Evolutionary conservation across 2,888 invertebrate genomes (phyloP), one percentile per base, ranked within the genome.

Genomic region (Corythucha ciliata): DNA sequence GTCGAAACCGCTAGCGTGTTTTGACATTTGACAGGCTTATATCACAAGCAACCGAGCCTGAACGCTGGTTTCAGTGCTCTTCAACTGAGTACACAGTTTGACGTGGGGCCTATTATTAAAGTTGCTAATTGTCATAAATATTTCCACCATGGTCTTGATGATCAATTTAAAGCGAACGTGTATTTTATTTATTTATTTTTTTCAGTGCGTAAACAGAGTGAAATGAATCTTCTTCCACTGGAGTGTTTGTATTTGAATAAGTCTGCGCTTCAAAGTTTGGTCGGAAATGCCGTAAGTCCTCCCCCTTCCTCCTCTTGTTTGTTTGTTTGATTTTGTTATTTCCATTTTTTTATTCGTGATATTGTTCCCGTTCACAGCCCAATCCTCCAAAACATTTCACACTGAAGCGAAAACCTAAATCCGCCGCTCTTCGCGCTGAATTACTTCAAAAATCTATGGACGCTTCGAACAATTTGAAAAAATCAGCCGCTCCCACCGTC

Each of bases 211-310:
- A 88, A 88, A 67, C 88, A 88, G 67, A 80, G 83, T 52, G 91
- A 91, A 61, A 60, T 68, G 34, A 83, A 83, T 59, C 82, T 94
- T 77, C 70, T 94, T 63, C 96, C 96, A 3, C 74, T 94, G 66
- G 96, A 97, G 72, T 94, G 94, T 72, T 86, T 91, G 67, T 96
- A 93, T 73, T 76, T 96, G 59, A 96, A 94, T 72, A 91, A 91
- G 71, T 84, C 83, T 67, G 92, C 94, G 46, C 74, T 94, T 64
- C 75, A 81, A 48, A 88, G 90, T 61, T 84, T 92, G 64, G 90
- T 88, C 22, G 75, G 76, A 5, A 71, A 72, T 24, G 53, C 59
- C 57, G 60, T 62, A 52, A 59, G 57, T 37, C 16, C 2, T 41
- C 21, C 5, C 12, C n/a, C 3, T 41, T 14, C 10, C 1, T n/a